A percentile compares a stretch with the other conserved stretches of the same genome.
Evolutionary conservation across 2,888 invertebrate species (phyloP).

Genomic region (Abrostola triplasia): DNA sequence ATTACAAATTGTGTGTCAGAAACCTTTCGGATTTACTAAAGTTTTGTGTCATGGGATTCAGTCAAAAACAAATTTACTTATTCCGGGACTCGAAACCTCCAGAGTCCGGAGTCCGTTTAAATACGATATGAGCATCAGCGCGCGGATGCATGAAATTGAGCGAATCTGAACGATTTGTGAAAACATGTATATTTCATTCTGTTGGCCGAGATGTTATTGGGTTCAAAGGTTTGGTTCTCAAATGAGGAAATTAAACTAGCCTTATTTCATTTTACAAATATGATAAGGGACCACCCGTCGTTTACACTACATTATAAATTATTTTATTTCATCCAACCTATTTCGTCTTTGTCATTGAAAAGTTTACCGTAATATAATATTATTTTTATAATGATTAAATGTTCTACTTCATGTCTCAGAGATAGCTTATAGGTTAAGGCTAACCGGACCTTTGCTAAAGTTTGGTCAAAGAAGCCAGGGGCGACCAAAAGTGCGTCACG

Average conservation of each 20-base stretch:
- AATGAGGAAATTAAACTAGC: background rate
- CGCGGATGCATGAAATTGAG: constrained; percentile 54
- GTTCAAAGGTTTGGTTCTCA: background rate
- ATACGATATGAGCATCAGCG: constrained; percentile 55
- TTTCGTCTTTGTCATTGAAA: no score
- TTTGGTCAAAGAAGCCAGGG: no score
- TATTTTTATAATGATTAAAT: no score
- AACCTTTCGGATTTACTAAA: constrained; percentile 36
- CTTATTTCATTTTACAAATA: background rate
- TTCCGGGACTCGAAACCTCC: constrained; percentile 39
- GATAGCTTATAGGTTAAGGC: no score
- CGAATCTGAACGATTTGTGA: constrained; percentile 48
- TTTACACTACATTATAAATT: no score
- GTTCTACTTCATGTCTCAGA: no score
- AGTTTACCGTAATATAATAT: no score
- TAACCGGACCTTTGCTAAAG: no score
- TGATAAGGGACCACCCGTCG: no score
- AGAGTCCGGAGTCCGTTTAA: constrained; percentile 40
- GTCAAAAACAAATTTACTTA: constrained; percentile 55
- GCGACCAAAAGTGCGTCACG: no score
- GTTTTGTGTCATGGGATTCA: constrained; percentile 43
- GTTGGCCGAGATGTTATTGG: constrained; percentile 5
- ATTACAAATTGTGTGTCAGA: constrained; percentile 29
- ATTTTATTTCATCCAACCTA: no score
- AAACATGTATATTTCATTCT: constrained; percentile 40